phyloP scores from a whole-genome alignment of 2,888 invertebrate species.

The Erynnis tages region DNA sequence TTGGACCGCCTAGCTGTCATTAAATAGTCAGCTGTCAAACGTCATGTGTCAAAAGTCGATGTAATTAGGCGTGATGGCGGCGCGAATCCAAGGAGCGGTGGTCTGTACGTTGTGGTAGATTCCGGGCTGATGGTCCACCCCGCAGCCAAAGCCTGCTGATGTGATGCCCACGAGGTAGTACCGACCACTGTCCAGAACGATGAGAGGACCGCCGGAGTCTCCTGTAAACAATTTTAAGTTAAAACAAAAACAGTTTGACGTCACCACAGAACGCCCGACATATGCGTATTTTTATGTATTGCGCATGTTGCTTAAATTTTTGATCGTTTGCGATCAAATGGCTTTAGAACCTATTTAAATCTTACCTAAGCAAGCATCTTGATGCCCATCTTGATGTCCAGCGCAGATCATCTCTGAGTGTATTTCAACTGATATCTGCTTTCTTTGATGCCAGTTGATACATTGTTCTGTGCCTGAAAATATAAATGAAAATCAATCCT shows the following conservation, averaged over 20 bases:
- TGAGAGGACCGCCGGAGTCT: constrained; percentile 90
- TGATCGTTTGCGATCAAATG: no score
- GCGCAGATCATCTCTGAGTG: constrained; percentile 91
- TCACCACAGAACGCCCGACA: no score
- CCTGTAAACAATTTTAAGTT: constrained; percentile 80
- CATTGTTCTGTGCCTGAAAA: constrained; percentile 86
- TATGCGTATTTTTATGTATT: no score
- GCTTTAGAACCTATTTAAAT: not conserved
- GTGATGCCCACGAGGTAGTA: constrained; percentile 91
- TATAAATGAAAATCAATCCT: no score
- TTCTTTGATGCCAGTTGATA: constrained; percentile 89
- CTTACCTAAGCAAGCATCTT: constrained; percentile 89
- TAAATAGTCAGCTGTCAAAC: no score
- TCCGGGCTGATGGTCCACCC: constrained; percentile 92
- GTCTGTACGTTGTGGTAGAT: constrained; percentile 91
- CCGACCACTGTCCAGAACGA: constrained; percentile 85
- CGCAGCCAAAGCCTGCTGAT: constrained; percentile 93
- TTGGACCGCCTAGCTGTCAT: no score
- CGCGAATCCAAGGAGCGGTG: constrained; percentile 86
- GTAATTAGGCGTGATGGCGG: constrained; percentile 69
- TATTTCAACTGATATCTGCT: constrained; percentile 88
- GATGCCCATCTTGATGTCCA: constrained; percentile 90
- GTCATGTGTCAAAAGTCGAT: no score
- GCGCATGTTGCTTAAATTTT: no score
- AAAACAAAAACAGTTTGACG: no score